Evolutionary conservation across 2,113 vertebrate genomes (phyloP).

Genomic region (Heptranchias perlo): DNA sequence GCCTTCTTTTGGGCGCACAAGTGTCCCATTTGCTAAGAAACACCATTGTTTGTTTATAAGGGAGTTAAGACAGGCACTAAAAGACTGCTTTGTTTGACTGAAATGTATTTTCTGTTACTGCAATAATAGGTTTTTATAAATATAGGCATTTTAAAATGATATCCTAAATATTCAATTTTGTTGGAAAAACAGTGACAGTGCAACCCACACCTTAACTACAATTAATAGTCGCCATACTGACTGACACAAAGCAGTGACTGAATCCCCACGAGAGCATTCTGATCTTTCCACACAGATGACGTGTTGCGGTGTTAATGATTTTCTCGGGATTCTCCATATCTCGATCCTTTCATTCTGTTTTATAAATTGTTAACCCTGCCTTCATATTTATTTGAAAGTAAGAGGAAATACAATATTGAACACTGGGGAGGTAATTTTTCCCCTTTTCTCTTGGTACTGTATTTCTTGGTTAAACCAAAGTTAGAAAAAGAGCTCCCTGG

Average conservation of each 20-base stretch:
- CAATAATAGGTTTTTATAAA: neutral
- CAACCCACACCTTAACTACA: neutral
- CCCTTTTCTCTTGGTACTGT: neutral
- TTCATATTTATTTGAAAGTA: neutral
- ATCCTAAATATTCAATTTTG: neutral
- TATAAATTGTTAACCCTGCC: neutral
- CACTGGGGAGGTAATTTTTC: neutral
- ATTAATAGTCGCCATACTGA: neutral
- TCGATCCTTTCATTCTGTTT: neutral
- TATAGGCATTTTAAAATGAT: neutral
- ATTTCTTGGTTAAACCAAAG: neutral
- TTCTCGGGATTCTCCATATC: neutral
- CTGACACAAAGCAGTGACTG: neutral
- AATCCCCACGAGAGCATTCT: neutral
- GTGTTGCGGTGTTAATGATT: neutral
- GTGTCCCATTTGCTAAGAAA: neutral
- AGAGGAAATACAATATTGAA: neutral
- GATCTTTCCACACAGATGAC: slow-evolving; percentile 9
- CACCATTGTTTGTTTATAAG: neutral
- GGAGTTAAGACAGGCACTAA: neutral
- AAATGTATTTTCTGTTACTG: neutral
- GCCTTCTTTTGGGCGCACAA: neutral
- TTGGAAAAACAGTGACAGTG: neutral
- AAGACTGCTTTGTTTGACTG: neutral
- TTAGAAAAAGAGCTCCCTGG: neutral